Conservation (phyloP, 2,888 invertebrate genomes). For the Mesorhabditis belari region DNA sequence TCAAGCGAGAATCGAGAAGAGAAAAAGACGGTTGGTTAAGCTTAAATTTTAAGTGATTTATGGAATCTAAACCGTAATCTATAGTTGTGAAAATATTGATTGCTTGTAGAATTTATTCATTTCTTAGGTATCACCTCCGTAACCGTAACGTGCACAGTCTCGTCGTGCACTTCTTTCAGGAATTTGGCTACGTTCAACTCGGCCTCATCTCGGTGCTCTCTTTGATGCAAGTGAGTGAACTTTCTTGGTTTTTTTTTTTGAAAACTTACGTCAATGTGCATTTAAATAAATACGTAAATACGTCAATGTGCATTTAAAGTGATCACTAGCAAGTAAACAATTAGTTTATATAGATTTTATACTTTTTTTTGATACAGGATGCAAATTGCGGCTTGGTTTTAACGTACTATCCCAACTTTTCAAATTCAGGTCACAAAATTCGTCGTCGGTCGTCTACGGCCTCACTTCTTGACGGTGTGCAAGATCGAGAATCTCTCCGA, state of each 20-base stretch:
- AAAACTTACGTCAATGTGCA: too few relatives aligned
- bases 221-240: conserved; percentile 9
- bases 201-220: conserved; percentile 26
- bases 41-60: too few relatives aligned
- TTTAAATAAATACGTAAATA: too few relatives aligned
- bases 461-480: conserved; percentile 85
- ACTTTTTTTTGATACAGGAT: too few relatives aligned
- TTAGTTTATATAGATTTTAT: too few relatives aligned
- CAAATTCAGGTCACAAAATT: conserved; percentile 76
- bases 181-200: conserved; percentile 30
- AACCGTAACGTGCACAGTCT: conserved; percentile 25
- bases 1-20: background rate
- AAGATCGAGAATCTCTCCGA: conserved; percentile 59
- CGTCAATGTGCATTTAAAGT: too few relatives aligned
- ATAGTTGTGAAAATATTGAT: background rate
- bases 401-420: too few relatives aligned
- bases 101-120: background rate
- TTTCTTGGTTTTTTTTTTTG: too few relatives aligned
- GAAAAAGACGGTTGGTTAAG: background rate
- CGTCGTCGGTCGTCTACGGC: conserved; percentile 79
- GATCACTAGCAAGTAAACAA: too few relatives aligned
- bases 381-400: too few relatives aligned
- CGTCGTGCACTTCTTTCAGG: conserved; percentile 18
- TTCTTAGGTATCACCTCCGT: conserved; percentile 1
- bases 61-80: too few relatives aligned